Base-by-base conservation (phyloP, 2,797 vertebrate species). In the Nothura maculosa region DNA sequence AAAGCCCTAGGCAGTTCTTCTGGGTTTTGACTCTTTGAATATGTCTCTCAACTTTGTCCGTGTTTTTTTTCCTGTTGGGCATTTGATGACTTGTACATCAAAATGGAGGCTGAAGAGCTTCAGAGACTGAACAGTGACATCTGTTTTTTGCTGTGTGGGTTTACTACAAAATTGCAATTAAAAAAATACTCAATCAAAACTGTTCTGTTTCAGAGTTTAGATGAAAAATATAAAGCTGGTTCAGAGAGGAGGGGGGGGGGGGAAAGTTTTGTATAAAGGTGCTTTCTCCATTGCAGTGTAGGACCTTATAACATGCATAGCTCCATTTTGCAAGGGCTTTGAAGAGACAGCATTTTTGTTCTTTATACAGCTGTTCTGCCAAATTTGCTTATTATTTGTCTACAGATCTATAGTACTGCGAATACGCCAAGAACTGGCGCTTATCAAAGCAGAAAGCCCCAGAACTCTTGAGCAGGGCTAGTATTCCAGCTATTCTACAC, bases 81-180 rank as follows among this genome's bases (percentile, higher is more conserved):
- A 34, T 83, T 76, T 6, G 13, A 28, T 79, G 61, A 34, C 27
- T 50, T 73, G 18, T 66, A 40, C n/a, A 18, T 45, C 85, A 63
- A 32, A 38, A 21, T 6, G 30, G 43, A 13, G 84, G 32, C 34
- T 47, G 38, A 62, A 72, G 82, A 42, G 21, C 60, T 80, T 62
- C 42, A 58, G 58, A 72, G 14, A 24, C 43, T 73, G n/a, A 50
- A 20, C 43, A 83, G 45, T 2, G 0, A 43, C 36, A 28, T 28
- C 28, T 18, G 3, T 8, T 40, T 73, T 91, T 83, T 74, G 38
- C 54, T 85, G 24, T 1, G 1, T 21, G 21, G 9, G 52, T 27
- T 9, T 75, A 30, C 94, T 72, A 32, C 42, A 73, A 86, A 86
- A 43, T n/a, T 69, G 14, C 52, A 34, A 24, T 68, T 66, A 90